Conservation (phyloP, 2,888 invertebrate genomes). For the Sycophila texana region DNA sequence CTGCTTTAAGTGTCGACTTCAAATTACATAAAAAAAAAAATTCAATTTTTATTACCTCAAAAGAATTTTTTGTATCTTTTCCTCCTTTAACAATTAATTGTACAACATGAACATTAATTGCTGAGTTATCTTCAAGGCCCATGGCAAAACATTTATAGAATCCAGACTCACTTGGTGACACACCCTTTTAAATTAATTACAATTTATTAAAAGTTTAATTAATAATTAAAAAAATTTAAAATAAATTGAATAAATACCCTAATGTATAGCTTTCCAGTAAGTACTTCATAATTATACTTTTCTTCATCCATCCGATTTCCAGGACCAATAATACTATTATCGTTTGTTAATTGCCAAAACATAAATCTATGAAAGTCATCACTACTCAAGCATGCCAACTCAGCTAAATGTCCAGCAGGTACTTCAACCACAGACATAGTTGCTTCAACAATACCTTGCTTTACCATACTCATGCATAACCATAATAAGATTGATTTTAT, state of each 20-base stretch:
- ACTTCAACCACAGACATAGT: constrained; percentile 76
- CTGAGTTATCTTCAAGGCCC: constrained; percentile 77
- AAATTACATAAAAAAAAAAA: background rate
- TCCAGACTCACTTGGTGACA: constrained; percentile 80
- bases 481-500: constrained; percentile 58
- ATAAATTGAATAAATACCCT: constrained; percentile 75
- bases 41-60: constrained; percentile 66
- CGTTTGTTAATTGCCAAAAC: constrained; percentile 80
- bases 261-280: constrained; percentile 82
- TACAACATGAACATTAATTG: constrained; percentile 78
- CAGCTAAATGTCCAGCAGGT: constrained; percentile 79
- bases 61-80: constrained; percentile 71
- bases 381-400: constrained; percentile 81
- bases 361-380: constrained; percentile 82
- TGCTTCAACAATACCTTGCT: constrained; percentile 54
- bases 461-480: constrained; percentile 58
- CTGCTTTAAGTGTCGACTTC: constrained; percentile 1
- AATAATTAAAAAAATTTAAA: constrained; percentile 15
- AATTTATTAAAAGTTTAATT: constrained; percentile 22
- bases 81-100: constrained; percentile 80
- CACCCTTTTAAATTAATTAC: constrained; percentile 75
- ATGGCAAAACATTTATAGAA: constrained; percentile 82
- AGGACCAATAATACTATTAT: constrained; percentile 80
- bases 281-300: constrained; percentile 83
- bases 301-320: constrained; percentile 79